A percentile compares a stretch with the other conserved stretches of the same genome.
Evolutionary conservation across 2,888 invertebrate genomes (phyloP).

Genomic region (Camptogramma bilineatum): DNA sequence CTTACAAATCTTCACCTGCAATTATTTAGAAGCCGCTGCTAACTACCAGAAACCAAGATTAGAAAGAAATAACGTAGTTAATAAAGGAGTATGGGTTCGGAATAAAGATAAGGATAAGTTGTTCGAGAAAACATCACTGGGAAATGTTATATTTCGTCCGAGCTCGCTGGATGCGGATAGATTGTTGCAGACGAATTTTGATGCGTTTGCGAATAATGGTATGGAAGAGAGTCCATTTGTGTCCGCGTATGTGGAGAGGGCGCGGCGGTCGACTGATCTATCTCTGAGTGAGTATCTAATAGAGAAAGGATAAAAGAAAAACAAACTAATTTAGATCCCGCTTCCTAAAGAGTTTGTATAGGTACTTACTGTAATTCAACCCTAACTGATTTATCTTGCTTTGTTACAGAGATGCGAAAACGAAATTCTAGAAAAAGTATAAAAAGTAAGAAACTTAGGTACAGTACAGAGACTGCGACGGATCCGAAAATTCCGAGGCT

Average conservation of each 20-base stretch:
- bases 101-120: slow-evolving; percentile 38
- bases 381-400: neutral
- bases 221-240: slow-evolving; percentile 53
- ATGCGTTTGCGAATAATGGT: slow-evolving; percentile 53
- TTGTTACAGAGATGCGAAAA: slow-evolving; percentile 48
- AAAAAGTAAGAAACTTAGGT: slow-evolving; percentile 46
- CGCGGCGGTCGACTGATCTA: slow-evolving; percentile 58
- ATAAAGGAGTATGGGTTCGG: slow-evolving; percentile 69
- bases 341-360: too few relatives aligned
- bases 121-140: slow-evolving; percentile 45
- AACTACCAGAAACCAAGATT: slow-evolving; percentile 56
- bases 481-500: slow-evolving; percentile 56
- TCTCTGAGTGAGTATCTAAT: slow-evolving; percentile 63
- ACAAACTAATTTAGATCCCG: too few relatives aligned
- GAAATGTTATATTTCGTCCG: slow-evolving; percentile 57
- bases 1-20: slow-evolving; percentile 39
- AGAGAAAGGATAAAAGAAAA: too few relatives aligned
- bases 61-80: slow-evolving; percentile 68
- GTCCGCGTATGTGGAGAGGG: slow-evolving; percentile 59
- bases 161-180: slow-evolving; percentile 66
- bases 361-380: neutral
- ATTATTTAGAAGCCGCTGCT: slow-evolving; percentile 50
- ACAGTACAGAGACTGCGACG: slow-evolving; percentile 40
- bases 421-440: slow-evolving; percentile 52
- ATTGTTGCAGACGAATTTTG: slow-evolving; percentile 59